Conservation (phyloP, 2,113 vertebrate species). For the Rhinogobius similis region DNA sequence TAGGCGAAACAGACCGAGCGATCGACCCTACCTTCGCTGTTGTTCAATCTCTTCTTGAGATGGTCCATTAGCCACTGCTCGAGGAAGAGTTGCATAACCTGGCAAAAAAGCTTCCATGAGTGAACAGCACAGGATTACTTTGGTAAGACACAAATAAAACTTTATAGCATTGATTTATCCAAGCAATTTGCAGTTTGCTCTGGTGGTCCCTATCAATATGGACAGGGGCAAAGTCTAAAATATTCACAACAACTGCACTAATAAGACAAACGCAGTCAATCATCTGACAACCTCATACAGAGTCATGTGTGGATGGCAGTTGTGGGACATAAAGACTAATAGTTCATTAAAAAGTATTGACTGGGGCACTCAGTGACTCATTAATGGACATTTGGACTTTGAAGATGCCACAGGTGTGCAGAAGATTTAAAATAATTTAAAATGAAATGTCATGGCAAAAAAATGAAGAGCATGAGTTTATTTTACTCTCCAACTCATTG, state of each 20-base stretch:
- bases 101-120: conserved; percentile 20
- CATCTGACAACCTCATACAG: too few species aligned
- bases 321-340: neutral
- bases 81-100: conserved; percentile 72
- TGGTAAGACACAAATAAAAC: neutral
- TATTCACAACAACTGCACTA: too few species aligned
- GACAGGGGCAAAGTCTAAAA: conserved; percentile 26
- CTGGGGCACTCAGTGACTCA: neutral
- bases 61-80: conserved; percentile 83
- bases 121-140: neutral
- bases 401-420: neutral
- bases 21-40: conserved; percentile 79
- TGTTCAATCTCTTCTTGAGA: conserved; percentile 85
- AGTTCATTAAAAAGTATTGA: neutral
- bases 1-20: neutral
- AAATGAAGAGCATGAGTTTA: neutral
- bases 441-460: neutral
- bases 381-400: neutral
- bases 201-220: neutral
- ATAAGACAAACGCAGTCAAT: too few species aligned
- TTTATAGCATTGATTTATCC: neutral
- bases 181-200: neutral
- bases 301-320: too few species aligned
- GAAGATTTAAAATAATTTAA: neutral
- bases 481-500: neutral